Conservation (phyloP, 1,140 invertebrate genomes). For the Diorhabda elongata region DNA sequence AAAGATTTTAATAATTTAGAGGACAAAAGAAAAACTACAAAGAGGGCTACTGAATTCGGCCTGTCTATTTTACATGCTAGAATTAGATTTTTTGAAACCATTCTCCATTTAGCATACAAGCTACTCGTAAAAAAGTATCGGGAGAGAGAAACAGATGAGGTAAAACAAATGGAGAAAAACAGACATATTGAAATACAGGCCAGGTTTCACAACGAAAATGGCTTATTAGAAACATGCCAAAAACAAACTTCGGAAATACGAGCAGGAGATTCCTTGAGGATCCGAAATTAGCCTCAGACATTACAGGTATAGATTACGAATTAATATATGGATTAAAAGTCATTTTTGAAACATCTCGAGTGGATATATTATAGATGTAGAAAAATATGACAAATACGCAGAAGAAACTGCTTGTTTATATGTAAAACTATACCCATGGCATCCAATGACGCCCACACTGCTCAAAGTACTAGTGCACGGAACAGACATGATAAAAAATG, state of each 20-base stretch:
- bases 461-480: too few relatives aligned
- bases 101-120: constrained; percentile 44
- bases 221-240: too few relatives aligned
- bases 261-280: constrained; percentile 18
- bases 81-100: constrained; percentile 45
- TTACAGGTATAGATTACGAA: neutral
- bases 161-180: neutral
- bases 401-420: constrained; percentile 29
- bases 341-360: constrained; percentile 13
- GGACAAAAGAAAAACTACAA: too few relatives aligned
- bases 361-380: constrained; percentile 18
- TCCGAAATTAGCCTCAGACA: too few relatives aligned
- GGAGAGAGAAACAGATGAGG: constrained; percentile 25
- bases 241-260: constrained; percentile 22
- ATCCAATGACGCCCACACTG: constrained; percentile 40
- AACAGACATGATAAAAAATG: too few relatives aligned
- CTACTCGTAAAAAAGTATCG: constrained; percentile 36
- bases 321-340: constrained; percentile 11
- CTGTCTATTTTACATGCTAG: constrained; percentile 41
- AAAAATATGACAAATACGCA: constrained; percentile 32
- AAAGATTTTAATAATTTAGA: too few relatives aligned
- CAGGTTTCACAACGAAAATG: constrained; percentile 2
- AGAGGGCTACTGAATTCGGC: too few relatives aligned
- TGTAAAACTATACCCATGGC: constrained; percentile 39
- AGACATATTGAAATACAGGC: constrained; percentile 5